phyloP scores from a whole-genome alignment of 1,140 invertebrate genomes.

The Meloidogyne floridensis region DNA sequence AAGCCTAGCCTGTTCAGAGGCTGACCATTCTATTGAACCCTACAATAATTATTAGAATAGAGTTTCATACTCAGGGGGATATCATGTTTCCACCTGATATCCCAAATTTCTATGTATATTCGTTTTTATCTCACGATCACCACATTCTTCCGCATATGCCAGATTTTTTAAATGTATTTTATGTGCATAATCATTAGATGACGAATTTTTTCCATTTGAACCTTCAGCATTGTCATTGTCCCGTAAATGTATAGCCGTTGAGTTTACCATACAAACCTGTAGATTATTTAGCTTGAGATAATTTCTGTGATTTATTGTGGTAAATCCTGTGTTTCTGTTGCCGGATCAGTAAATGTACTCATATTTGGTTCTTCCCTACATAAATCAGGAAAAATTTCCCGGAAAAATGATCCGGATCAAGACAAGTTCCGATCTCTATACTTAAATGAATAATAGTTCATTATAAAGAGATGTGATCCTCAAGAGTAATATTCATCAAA shows the following conservation, averaged over 20 bases:
- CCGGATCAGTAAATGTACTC: too few species aligned
- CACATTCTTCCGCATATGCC: constrained; percentile 23
- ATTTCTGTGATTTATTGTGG: too few species aligned
- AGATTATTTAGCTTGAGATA: too few species aligned
- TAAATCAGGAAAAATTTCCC: too few species aligned
- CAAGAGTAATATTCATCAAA: too few species aligned
- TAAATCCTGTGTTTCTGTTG: too few species aligned
- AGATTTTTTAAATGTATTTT: background rate
- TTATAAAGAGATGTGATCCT: too few species aligned
- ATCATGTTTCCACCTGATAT: constrained; percentile 5
- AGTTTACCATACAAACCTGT: constrained; percentile 43
- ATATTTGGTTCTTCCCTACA: too few species aligned
- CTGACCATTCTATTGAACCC: constrained; percentile 40
- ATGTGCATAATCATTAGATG: background rate
- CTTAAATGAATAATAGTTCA: background rate
- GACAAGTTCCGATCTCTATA: too few species aligned
- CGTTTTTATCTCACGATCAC: background rate
- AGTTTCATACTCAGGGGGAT: too few species aligned
- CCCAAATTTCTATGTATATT: background rate
- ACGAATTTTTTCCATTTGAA: background rate
- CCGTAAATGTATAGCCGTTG: constrained; percentile 26
- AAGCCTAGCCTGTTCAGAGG: constrained; percentile 33
- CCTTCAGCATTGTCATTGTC: background rate
- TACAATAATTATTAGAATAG: background rate
- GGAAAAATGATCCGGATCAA: too few species aligned